Evolutionary conservation across 1,140 invertebrate species (phyloP).

Genomic region (Hylaeus anthracinus): DNA sequence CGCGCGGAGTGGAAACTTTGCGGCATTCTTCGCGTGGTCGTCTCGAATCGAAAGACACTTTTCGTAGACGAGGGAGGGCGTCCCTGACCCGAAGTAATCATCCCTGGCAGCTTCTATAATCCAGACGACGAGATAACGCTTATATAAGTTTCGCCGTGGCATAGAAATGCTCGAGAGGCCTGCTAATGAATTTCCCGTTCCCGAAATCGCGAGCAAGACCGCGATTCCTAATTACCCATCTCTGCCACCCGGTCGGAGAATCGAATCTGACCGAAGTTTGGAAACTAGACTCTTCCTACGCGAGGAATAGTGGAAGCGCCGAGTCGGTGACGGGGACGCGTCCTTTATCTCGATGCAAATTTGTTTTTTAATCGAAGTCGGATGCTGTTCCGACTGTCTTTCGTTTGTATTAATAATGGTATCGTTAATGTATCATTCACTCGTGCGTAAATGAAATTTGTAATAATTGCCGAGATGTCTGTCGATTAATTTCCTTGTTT

Average conservation of each 20-base stretch:
- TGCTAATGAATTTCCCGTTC: constrained; percentile 5
- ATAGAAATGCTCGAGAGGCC: constrained; percentile 1
- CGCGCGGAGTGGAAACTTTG: not conserved
- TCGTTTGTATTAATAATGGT: no score
- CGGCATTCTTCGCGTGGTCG: not conserved
- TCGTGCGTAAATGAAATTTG: no score
- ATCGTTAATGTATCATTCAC: no score
- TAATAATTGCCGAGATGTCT: no score
- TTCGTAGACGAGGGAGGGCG: not conserved
- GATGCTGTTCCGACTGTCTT: no score
- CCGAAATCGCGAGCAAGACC: constrained; percentile 1
- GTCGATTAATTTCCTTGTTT: no score
- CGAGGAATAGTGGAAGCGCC: no score
- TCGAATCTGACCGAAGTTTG: not conserved
- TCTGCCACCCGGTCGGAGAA: not conserved
- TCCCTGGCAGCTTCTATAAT: not conserved
- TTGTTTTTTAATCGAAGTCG: not conserved
- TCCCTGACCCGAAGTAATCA: not conserved
- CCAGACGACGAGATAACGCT: not conserved
- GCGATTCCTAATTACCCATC: not conserved
- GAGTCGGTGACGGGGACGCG: not conserved
- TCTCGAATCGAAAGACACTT: not conserved
- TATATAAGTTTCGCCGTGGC: not conserved
- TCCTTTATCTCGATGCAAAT: not conserved
- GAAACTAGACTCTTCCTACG: not conserved